phyloP scores from a whole-genome alignment of 2,113 vertebrate genomes.

The Scytalopus superciliaris region DNA sequence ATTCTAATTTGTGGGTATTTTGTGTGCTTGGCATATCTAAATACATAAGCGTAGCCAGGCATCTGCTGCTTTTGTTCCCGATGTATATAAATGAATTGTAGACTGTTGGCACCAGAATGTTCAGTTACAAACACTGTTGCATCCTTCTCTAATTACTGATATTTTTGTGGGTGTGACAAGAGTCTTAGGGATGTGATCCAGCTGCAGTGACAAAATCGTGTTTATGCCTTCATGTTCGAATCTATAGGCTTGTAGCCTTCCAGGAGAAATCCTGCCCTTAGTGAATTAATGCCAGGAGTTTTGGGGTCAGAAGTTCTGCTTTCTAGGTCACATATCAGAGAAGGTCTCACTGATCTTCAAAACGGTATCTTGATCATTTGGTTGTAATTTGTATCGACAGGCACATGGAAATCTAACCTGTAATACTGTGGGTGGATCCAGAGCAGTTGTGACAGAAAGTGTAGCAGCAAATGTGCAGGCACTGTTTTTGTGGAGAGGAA shows the following conservation, averaged over 20 bases:
- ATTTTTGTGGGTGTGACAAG: conserved; percentile 45
- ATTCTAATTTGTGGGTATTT: conserved; percentile 48
- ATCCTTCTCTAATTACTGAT: conserved; percentile 50
- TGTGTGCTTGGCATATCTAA: conserved; percentile 43
- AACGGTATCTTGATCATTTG: background rate
- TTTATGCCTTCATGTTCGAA: background rate
- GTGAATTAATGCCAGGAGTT: background rate
- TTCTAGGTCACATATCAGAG: background rate
- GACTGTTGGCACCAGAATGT: conserved; percentile 32
- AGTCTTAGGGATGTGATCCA: conserved; percentile 28
- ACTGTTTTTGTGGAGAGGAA: background rate
- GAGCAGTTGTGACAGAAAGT: background rate
- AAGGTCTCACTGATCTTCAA: background rate
- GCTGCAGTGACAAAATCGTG: conserved; percentile 21
- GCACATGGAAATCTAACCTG: background rate
- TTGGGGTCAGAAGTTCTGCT: background rate
- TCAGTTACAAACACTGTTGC: conserved; percentile 11
- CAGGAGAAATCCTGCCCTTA: background rate
- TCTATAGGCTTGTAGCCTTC: background rate
- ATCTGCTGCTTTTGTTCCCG: conserved; percentile 63
- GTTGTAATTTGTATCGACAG: background rate
- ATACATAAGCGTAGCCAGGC: conserved; percentile 14
- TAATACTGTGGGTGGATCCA: background rate
- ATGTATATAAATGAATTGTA: conserved; percentile 38
- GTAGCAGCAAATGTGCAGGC: background rate